Conservation (phyloP, 2,888 invertebrate genomes). For the Latrodectus hesperus region DNA sequence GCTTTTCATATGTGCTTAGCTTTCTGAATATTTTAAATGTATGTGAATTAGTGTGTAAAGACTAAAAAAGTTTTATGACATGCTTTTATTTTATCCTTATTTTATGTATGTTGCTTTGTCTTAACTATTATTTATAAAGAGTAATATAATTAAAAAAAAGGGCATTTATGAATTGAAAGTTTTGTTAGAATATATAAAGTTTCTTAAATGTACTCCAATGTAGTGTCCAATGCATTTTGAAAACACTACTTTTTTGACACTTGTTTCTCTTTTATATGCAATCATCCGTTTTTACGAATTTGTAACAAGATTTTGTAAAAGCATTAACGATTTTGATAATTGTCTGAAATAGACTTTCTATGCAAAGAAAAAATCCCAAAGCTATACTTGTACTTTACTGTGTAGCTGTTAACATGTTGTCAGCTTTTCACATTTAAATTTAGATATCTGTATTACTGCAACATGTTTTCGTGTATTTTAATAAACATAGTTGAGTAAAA, state of each 20-base stretch:
- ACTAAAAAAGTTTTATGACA: constrained; percentile 19
- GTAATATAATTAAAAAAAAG: neutral
- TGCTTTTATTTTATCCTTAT: constrained; percentile 8
- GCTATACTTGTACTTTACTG: constrained; percentile 63
- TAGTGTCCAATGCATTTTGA: constrained; percentile 31
- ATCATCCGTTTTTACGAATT: constrained; percentile 62
- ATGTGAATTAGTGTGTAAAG: constrained; percentile 44
- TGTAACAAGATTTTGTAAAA: constrained; percentile 63
- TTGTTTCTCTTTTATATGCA: constrained; percentile 58
- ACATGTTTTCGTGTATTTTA: constrained; percentile 68
- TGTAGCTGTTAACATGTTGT: constrained; percentile 66
- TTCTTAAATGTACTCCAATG: constrained; percentile 48
- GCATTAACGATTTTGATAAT: constrained; percentile 56
- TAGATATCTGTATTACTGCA: constrained; percentile 62
- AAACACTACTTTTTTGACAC: constrained; percentile 33
- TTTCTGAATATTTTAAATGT: constrained; percentile 65
- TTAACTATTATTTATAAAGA: constrained; percentile 4
- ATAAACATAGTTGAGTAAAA: constrained; percentile 66
- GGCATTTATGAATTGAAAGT: constrained; percentile 11
- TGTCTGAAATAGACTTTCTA: constrained; percentile 61
- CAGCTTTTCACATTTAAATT: constrained; percentile 63
- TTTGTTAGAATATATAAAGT: constrained; percentile 18
- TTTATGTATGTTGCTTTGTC: constrained; percentile 1
- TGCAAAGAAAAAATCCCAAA: constrained; percentile 35
- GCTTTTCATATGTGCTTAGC: constrained; percentile 61